Evolutionary conservation across 2,113 vertebrate species (phyloP), one percentile per base, ranked within the genome.

Genomic region (Megalops atlanticus): DNA sequence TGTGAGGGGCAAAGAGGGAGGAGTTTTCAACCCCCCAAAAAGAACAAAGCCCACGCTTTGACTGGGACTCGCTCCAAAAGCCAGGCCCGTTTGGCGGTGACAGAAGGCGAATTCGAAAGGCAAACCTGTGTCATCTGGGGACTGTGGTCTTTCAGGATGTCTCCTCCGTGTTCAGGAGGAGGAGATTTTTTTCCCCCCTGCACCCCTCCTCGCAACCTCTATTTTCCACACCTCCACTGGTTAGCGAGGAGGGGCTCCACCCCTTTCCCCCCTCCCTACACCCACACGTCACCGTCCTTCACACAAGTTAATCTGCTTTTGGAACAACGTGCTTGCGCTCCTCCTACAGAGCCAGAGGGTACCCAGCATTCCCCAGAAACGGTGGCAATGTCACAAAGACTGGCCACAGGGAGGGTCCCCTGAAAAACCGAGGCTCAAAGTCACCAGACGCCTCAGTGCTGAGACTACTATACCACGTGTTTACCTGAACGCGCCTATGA

Each of bases 241-340:
- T n/a, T n/a, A n/a, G n/a, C n/a, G n/a, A n/a, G 81, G 81, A 82
- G 88, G 92, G 88, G 84, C 86, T 79, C 80, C 81, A 80, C 82
- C 47, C 87, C 77, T 5, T 49, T 69, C 70, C 71, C 86, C 83
- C 83, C 73, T 83, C 72, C 77, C 49, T 36, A 31, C 72, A 21
- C n/a, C 76, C 77, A 88, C 91, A 91, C 89, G 90, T 90, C 94
- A 95, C 97, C 96, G 94, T 96, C 93, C 94, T 95, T 93, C 92
- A 95, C 93, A 95, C 95, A 95, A 94, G 92, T 92, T 90, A 88
- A 94, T 89, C 91, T 90, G 89, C 93, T 96, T 94, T 95, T 92
- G 86, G 43, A 91, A 90, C 90, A 87, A 94, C 96, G 96, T 95
- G 93, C 96, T 95, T 96, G 94, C 94, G 92, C 89, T 89, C 84